Percentiles rank a stretch among this genome's conserved stretches.
phyloP scores from a whole-genome alignment of 1,140 invertebrate species.

The Scaptodrosophila lebanonensis region DNA sequence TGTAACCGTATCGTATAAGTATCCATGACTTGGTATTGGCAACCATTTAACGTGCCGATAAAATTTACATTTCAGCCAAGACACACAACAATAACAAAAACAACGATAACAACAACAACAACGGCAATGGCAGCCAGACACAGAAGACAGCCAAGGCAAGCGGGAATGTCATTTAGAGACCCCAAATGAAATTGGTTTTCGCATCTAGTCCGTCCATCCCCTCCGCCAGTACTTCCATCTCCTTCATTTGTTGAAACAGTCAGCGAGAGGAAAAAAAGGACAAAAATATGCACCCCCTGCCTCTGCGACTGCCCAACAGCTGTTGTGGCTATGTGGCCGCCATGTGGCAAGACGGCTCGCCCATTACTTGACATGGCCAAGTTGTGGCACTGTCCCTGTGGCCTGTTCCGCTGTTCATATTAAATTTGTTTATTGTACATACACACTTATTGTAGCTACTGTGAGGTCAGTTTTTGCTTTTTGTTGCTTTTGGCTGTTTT shows the following conservation, averaged over 20 bases:
- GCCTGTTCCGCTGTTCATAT: slow-evolving; percentile 4
- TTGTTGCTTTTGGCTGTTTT: not conserved
- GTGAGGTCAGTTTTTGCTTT: not conserved
- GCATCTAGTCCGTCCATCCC: not conserved
- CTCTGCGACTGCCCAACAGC: no score
- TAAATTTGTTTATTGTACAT: slow-evolving; percentile 21
- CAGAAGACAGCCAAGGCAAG: slow-evolving; percentile 4
- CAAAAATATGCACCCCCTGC: no score
- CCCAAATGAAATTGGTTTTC: slow-evolving; percentile 25
- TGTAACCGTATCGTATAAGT: no score
- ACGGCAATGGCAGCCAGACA: not conserved
- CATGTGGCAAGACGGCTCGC: no score
- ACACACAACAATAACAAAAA: not conserved
- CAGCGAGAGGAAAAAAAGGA: no score
- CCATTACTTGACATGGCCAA: no score
- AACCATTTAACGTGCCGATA: no score
- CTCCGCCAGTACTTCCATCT: slow-evolving; percentile 2
- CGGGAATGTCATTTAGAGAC: slow-evolving; percentile 14
- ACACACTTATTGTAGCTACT: not conserved
- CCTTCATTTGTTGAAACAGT: not conserved
- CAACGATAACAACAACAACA: not conserved
- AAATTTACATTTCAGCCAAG: no score
- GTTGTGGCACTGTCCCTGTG: not conserved
- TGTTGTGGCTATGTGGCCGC: no score
- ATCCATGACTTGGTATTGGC: no score